Base-by-base conservation (phyloP, 1,140 invertebrate genomes). In the Neodiprion virginianus region DNA sequence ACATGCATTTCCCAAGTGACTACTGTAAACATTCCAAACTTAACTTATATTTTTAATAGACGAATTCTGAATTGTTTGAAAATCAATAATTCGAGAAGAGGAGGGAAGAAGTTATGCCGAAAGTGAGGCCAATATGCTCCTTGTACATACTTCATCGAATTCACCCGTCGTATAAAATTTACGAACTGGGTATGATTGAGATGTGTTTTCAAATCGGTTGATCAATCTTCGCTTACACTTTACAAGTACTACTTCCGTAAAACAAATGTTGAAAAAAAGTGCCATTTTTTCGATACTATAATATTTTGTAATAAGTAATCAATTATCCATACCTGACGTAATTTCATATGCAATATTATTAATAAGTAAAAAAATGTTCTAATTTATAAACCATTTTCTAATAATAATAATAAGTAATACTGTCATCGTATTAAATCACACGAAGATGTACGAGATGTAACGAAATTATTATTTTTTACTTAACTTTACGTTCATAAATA, bases 11-110 rank as follows among this genome's bases (percentile, higher is more conserved):
- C 28, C 12, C 48, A 47, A 49, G 23, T 72, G 74, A 70, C 48
- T 40, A 40, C 28, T 68, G 68, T 76, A 78, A 78, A 79, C 80
- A 79, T 79, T 82, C 74, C 77, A 72, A 23, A 61, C 40, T n/a
- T 40, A 61, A 61, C 53, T 17, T 61, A 17, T 40, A 40, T 40
- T 40, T 40, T 61, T 17, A 61, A 61, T 17, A 61, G 11, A 61
- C 53, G 28, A 40, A 40, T 40, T 40, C 11, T 61, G 53, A 14
- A 61, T 61, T 61, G 4, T 40, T 40, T 40, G 28, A 40, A 8
- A 61, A 61, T 61, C 53, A 61, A 61, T 61, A 61, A 61, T 61
- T 40, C 53, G n/a, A 61, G 53, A 61, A 14, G 14, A 68, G 21
- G 61, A 71, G 53, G n/a, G 11, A 14, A 68, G 48, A 68, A 71